A percentile compares a stretch with the other conserved stretches of the same genome.
Evolutionary conservation across 2,797 vertebrate species (phyloP).

Genomic region (Parauchenoglanis punctatus): DNA sequence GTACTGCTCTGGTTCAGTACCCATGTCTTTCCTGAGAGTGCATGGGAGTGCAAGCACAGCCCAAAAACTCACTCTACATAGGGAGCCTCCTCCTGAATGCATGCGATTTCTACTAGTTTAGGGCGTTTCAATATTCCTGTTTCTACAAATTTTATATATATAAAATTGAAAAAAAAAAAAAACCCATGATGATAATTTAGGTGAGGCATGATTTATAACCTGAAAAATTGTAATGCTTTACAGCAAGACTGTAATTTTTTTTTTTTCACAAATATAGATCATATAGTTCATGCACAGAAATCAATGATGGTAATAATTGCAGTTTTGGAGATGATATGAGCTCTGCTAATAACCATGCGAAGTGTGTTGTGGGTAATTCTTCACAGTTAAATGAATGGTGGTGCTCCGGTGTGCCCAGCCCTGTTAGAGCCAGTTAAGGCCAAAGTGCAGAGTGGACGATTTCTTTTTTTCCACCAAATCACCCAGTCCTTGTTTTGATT

Average conservation of each 20-base stretch:
- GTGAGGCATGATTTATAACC: neutral
- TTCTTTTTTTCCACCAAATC: slow-evolving; percentile 70
- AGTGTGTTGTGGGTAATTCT: slow-evolving; percentile 62
- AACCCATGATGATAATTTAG: neutral
- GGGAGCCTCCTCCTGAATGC: neutral
- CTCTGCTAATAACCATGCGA: slow-evolving; percentile 44
- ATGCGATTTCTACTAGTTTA: neutral
- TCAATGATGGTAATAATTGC: slow-evolving; percentile 58
- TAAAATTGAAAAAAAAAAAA: too few species aligned
- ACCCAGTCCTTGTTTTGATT: slow-evolving; percentile 41
- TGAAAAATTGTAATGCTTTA: neutral
- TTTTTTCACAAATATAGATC: slow-evolving; percentile 22
- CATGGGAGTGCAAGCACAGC: neutral
- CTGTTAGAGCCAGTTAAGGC: slow-evolving; percentile 76
- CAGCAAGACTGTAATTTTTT: neutral
- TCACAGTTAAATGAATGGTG: slow-evolving; percentile 63
- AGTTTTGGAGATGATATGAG: slow-evolving; percentile 42
- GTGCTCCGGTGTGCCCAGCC: slow-evolving; percentile 72
- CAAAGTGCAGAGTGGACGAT: slow-evolving; percentile 79
- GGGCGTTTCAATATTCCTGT: neutral
- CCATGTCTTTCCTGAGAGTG: neutral
- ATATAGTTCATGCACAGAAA: slow-evolving; percentile 54
- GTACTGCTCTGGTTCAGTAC: neutral
- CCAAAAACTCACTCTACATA: neutral
- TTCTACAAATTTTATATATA: neutral